Conservation (phyloP, 2,888 invertebrate species). For the Cryptocephalus moraei region DNA sequence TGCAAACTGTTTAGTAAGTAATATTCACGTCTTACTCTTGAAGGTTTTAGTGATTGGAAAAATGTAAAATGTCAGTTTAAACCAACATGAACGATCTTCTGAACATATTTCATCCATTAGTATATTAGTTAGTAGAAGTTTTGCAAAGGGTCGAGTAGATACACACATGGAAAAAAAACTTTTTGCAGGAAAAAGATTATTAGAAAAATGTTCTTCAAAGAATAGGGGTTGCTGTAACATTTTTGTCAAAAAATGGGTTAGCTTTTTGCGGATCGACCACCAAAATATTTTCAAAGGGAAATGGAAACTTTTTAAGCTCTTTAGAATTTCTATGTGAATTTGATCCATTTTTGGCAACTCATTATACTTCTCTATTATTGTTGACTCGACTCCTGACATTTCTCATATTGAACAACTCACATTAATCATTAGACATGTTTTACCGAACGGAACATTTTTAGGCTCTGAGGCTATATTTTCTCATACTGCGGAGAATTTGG, state of each 20-base stretch:
- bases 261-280: slow-evolving; percentile 14
- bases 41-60: neutral
- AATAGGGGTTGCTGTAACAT: slow-evolving; percentile 12
- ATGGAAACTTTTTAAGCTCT: no score
- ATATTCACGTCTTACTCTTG: neutral
- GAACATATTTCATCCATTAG: no score
- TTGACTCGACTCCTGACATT: no score
- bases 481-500: neutral
- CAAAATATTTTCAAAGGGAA: slow-evolving; percentile 15
- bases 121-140: no score
- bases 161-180: no score
- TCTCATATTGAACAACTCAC: no score
- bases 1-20: neutral
- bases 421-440: neutral
- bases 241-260: slow-evolving; percentile 9
- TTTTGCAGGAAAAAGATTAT: no score
- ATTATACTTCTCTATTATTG: no score
- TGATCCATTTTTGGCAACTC: slow-evolving; percentile 23
- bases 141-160: no score
- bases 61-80: no score
- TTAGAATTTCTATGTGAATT: slow-evolving; percentile 23
- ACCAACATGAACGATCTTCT: no score
- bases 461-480: neutral
- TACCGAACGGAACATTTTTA: no score
- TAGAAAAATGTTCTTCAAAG: slow-evolving; percentile 17